phyloP scores from a whole-genome alignment of 2,888 invertebrate genomes.

The Portevinia maculata region DNA sequence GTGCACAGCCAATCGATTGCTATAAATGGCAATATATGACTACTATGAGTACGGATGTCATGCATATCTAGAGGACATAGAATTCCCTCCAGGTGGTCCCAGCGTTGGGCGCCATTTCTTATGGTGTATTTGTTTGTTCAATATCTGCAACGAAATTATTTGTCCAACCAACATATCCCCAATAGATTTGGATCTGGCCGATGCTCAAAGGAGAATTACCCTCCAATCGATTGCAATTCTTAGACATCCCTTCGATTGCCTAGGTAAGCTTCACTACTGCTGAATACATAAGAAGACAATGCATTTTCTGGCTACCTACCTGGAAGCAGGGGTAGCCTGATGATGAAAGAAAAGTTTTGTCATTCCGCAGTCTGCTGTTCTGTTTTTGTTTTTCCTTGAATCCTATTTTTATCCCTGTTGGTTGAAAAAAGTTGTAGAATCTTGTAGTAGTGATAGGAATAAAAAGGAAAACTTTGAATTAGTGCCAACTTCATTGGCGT shows the following conservation, averaged over 20 bases:
- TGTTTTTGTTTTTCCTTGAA: constrained; percentile 1
- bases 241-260: constrained; percentile 19
- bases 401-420: constrained; percentile 26
- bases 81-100: constrained; percentile 21
- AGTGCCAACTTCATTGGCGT: constrained; percentile 72
- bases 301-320: constrained; percentile 29
- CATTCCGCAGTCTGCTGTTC: constrained; percentile 50
- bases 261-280: constrained; percentile 11
- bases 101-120: constrained; percentile 19
- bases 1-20: constrained; percentile 33
- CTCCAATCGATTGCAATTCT: constrained; percentile 52
- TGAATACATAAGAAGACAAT: constrained; percentile 28
- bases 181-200: constrained; percentile 48
- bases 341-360: constrained; percentile 48
- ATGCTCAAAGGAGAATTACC: constrained; percentile 25
- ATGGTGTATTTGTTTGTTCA: constrained; percentile 7
- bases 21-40: constrained; percentile 44
- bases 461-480: constrained; percentile 64
- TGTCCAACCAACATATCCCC: constrained; percentile 44
- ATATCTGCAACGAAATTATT: constrained; percentile 67
- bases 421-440: constrained; percentile 20
- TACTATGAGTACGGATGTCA: constrained; percentile 24
- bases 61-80: constrained; percentile 40
- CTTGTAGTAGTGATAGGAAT: constrained; percentile 10
- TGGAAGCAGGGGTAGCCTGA: constrained; percentile 11